phyloP scores from a whole-genome alignment of 2,797 vertebrate species.

The Coluber constrictor region DNA sequence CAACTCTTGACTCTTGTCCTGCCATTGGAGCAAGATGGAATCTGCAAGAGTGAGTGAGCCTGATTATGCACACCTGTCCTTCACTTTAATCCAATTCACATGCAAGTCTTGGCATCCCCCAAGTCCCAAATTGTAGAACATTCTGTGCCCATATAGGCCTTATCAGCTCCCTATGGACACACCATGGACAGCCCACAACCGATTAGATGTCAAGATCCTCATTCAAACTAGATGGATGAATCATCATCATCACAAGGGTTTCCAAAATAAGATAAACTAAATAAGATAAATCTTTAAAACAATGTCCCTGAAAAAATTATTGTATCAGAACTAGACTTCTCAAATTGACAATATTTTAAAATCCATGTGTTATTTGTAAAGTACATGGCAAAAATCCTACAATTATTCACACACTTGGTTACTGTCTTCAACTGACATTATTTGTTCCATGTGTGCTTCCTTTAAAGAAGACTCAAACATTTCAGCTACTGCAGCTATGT shows the following conservation, averaged over 20 bases:
- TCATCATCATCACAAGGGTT: not conserved
- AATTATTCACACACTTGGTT: not conserved
- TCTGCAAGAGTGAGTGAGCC: too few species aligned
- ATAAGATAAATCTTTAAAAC: not conserved
- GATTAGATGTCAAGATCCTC: too few species aligned
- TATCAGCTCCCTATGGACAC: too few species aligned
- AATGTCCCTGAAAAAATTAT: not conserved
- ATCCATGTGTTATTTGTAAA: not conserved
- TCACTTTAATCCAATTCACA: too few species aligned
- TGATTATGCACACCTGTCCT: too few species aligned
- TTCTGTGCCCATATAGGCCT: too few species aligned
- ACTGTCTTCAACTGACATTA: not conserved
- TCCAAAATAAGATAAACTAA: not conserved
- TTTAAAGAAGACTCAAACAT: not conserved
- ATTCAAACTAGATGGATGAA: too few species aligned
- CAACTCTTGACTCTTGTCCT: too few species aligned
- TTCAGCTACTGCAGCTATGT: not conserved
- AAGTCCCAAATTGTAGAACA: too few species aligned
- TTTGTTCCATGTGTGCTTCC: not conserved
- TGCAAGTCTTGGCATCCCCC: too few species aligned
- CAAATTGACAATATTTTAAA: not conserved
- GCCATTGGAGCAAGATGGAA: too few species aligned
- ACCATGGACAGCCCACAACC: too few species aligned
- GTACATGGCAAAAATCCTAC: not conserved
- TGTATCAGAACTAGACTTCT: not conserved